phyloP scores from a whole-genome alignment of 2,113 vertebrate species.

The Orthochromis malagaraziensis region DNA sequence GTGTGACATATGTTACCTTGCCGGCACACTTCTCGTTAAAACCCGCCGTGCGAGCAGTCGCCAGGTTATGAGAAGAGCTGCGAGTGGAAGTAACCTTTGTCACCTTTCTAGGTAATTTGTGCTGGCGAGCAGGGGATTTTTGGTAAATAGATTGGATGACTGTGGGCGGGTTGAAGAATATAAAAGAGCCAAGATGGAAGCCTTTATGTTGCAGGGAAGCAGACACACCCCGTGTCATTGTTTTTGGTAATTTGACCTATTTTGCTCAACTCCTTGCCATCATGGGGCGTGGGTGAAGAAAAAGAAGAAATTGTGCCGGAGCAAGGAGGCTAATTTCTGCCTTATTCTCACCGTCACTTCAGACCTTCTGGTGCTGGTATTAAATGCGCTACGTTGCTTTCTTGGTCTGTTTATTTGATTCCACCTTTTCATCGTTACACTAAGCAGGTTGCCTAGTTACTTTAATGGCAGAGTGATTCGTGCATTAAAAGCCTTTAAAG shows the following conservation, averaged over 20 bases:
- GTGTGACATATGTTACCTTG: not conserved
- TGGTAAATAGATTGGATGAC: not conserved
- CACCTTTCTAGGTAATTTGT: not conserved
- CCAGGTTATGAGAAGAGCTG: not conserved
- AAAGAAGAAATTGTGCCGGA: not conserved
- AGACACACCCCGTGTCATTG: slow-evolving; percentile 39
- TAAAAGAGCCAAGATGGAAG: not conserved
- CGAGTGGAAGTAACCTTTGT: not conserved
- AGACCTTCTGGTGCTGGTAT: not conserved
- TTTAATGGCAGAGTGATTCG: not conserved
- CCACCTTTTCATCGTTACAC: not conserved
- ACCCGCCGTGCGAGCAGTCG: not conserved
- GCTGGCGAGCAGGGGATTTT: not conserved
- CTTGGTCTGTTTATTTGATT: not conserved
- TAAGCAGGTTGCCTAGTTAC: not conserved
- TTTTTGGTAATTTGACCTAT: slow-evolving; percentile 69
- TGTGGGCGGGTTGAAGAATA: not conserved
- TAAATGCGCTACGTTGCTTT: not conserved
- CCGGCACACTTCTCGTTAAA: not conserved
- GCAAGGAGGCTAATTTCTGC: slow-evolving; percentile 3
- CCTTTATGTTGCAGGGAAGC: not conserved
- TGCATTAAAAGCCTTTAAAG: not conserved
- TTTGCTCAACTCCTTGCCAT: slow-evolving; percentile 28
- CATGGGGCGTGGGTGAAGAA: slow-evolving; percentile 19
- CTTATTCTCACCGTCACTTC: not conserved